These are phyloP conservation scores for Neoscelio sp. DNA, from an alignment of 2,888 invertebrate species.

Conservation along the genomic window DNA sequence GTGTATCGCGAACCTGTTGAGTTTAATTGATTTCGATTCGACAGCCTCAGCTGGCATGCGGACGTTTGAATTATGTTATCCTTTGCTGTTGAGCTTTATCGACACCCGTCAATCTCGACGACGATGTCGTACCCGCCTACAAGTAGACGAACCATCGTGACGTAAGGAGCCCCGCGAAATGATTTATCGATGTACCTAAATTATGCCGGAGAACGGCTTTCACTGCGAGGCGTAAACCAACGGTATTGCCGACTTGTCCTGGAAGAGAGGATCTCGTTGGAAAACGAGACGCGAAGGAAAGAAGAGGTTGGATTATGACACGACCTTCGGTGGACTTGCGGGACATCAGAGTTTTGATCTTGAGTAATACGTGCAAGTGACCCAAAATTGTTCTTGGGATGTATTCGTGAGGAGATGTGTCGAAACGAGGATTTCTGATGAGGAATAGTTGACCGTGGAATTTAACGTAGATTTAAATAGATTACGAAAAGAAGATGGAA, in stretches of 20 bases:
- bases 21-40: constrained; percentile 46
- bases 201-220: constrained; percentile 51
- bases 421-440: too few species aligned
- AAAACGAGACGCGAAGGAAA: constrained; percentile 32
- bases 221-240: constrained; percentile 44
- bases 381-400: neutral
- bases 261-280: constrained; percentile 22
- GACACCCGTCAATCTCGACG: constrained; percentile 64
- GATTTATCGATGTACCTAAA: constrained; percentile 65
- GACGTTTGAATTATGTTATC: constrained; percentile 64
- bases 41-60: constrained; percentile 11
- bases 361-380: too few species aligned
- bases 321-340: constrained; percentile 56
- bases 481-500: too few species aligned
- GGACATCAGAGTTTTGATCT: constrained; percentile 38
- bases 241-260: constrained; percentile 24
- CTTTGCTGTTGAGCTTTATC: constrained; percentile 51
- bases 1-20: constrained; percentile 3
- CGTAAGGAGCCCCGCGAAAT: constrained; percentile 54
- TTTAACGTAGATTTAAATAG: too few species aligned
- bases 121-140: constrained; percentile 58
- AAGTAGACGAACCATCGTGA: constrained; percentile 26
- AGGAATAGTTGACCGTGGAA: too few species aligned
- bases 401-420: too few species aligned
- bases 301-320: constrained; percentile 18